phyloP scores from a whole-genome alignment of 2,113 vertebrate species.

The Typhlomys cinereus region DNA sequence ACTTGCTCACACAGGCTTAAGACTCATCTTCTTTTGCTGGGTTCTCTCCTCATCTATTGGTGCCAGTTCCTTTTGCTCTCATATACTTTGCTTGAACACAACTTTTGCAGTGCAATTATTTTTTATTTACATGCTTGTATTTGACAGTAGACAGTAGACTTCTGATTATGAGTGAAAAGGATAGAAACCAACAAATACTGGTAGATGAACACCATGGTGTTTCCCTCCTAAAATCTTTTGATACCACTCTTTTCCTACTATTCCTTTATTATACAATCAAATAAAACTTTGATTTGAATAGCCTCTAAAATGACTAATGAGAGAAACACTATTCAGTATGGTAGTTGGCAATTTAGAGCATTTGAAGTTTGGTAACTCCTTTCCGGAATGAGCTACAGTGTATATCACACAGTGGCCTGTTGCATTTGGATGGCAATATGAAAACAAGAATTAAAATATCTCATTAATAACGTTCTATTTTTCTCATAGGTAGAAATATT shows the following conservation, averaged over 20 bases:
- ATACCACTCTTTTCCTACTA: neutral
- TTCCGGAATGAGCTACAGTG: conserved; percentile 8
- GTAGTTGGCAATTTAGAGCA: neutral
- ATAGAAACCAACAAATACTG: neutral
- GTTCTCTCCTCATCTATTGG: neutral
- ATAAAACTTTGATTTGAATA: conserved; percentile 17
- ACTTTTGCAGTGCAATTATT: neutral
- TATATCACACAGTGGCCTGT: neutral
- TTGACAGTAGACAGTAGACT: neutral
- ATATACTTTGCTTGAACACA: neutral
- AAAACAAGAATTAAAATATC: conserved; percentile 34
- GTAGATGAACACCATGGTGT: neutral
- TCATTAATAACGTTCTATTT: conserved; percentile 13
- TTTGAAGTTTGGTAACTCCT: neutral
- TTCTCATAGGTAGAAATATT: conserved; percentile 1
- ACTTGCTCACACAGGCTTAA: conserved; percentile 21
- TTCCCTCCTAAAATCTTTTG: neutral
- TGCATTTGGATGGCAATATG: conserved; percentile 7
- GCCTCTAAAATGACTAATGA: neutral
- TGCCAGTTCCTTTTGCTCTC: neutral
- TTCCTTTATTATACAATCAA: neutral
- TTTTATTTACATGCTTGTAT: conserved; percentile 12
- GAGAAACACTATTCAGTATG: neutral
- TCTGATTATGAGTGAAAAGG: conserved; percentile 13
- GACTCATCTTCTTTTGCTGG: neutral